Conservation (phyloP, 1,140 invertebrate species). For the Brachionus manjavacas region DNA sequence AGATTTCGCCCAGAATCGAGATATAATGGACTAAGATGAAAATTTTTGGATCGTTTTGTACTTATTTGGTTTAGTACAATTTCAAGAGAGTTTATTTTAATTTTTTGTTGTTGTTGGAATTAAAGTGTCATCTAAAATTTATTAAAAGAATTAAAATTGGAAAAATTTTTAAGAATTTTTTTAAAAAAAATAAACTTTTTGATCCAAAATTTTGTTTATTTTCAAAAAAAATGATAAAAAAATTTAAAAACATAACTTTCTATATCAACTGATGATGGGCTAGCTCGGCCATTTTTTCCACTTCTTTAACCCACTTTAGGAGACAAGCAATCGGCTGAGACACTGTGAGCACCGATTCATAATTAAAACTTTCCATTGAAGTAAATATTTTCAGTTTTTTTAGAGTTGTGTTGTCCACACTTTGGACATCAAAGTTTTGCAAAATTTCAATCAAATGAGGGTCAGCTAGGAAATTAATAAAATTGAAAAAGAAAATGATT, state of each 20-base stretch:
- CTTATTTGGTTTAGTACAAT: neutral
- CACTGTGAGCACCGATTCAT: neutral
- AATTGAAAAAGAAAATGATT: neutral
- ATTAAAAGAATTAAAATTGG: no score
- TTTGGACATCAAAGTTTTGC: neutral
- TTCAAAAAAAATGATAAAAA: no score
- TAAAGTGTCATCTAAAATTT: neutral
- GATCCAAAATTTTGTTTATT: no score
- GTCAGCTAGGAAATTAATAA: neutral
- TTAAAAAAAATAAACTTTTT: no score
- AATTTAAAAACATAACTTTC: neutral
- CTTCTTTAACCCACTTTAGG: conserved; percentile 19
- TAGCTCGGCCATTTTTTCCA: neutral
- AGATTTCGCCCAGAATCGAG: neutral
- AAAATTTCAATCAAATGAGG: neutral
- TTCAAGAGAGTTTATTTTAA: neutral
- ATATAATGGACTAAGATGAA: neutral
- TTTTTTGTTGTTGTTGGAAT: neutral
- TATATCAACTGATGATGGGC: neutral
- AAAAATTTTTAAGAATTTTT: no score
- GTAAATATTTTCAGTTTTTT: conserved; percentile 17
- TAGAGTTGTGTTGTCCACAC: neutral
- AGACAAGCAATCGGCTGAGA: neutral
- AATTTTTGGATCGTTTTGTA: neutral
- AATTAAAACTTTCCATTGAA: neutral